Percentiles rank a stretch among this genome's conserved stretches.
Evolutionary conservation across 2,888 invertebrate genomes (phyloP).

Genomic region (Drosophila vallismaia): DNA sequence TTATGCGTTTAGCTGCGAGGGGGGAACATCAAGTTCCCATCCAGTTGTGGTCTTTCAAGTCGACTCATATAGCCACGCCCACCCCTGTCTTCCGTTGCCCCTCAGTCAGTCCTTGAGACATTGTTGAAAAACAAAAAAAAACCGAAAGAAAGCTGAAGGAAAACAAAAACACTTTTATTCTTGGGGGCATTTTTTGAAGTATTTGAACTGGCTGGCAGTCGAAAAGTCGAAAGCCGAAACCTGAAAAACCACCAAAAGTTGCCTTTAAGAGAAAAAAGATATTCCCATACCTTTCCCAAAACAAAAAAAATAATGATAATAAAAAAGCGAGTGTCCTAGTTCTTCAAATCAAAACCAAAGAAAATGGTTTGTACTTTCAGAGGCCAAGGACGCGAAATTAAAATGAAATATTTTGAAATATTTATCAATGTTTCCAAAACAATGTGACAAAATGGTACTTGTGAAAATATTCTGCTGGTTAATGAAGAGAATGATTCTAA

Average conservation of each 20-base stretch:
- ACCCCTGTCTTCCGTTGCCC: no score
- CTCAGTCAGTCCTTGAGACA: slow-evolving; percentile 8
- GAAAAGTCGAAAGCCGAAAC: slow-evolving; percentile 2
- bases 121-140: slow-evolving; percentile 2
- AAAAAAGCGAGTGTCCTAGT: not conserved
- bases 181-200: not conserved
- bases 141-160: not conserved
- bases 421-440: not conserved
- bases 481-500: not conserved
- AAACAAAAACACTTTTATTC: slow-evolving; percentile 9
- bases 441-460: not conserved
- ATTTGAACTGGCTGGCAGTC: no score
- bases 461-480: no score
- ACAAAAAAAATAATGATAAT: no score
- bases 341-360: not conserved
- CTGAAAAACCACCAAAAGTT: not conserved
- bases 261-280: not conserved
- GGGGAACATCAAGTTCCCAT: not conserved
- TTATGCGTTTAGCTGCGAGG: slow-evolving; percentile 22
- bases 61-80: slow-evolving; percentile 9
- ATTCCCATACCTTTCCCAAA: not conserved
- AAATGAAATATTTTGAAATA: no score
- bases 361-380: no score
- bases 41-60: slow-evolving; percentile 8
- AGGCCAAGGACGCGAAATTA: no score